Percentiles rank a stretch among this genome's conserved stretches.
Conservation (phyloP, 2,888 invertebrate species). For the Diadegma fenestrale region DNA sequence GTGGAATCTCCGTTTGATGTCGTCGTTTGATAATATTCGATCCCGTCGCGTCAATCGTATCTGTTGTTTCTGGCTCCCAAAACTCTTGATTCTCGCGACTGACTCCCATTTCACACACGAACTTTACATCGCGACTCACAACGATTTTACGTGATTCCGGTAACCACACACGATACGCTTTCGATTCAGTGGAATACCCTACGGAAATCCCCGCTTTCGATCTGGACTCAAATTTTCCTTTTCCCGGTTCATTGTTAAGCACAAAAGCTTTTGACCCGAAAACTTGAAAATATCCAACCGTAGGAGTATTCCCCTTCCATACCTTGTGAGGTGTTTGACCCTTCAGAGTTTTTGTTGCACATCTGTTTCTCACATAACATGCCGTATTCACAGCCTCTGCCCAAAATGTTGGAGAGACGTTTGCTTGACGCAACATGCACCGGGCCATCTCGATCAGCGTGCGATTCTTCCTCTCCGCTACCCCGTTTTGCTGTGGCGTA, state of each 20-base stretch:
- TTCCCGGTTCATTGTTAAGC: conserved; percentile 34
- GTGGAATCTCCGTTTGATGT: too few species aligned
- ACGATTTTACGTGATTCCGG: conserved; percentile 23
- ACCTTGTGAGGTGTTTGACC: conserved; percentile 52
- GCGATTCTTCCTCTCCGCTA: conserved; percentile 73
- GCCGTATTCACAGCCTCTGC: conserved; percentile 71
- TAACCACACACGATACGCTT: conserved; percentile 39
- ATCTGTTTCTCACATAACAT: conserved; percentile 64
- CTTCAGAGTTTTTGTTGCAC: conserved; percentile 59
- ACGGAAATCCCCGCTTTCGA: conserved; percentile 38
- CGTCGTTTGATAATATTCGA: conserved; percentile 26
- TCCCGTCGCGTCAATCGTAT: conserved; percentile 33
- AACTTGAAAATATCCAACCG: conserved; percentile 49
- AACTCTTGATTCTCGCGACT: conserved; percentile 42
- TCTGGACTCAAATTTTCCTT: conserved; percentile 58
- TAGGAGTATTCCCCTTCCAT: conserved; percentile 49
- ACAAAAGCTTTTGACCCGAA: conserved; percentile 60
- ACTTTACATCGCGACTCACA: conserved; percentile 53
- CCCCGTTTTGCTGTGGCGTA: conserved; percentile 76
- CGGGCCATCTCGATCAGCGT: conserved; percentile 68
- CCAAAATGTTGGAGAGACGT: conserved; percentile 69
- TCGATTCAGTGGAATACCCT: conserved; percentile 47
- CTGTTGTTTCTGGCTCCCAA: background rate
- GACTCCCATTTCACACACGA: conserved; percentile 35
- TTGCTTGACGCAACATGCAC: conserved; percentile 63